Evolutionary conservation across 2,797 vertebrate genomes (phyloP).

Genomic region (Hydrocynus forskahlii): DNA sequence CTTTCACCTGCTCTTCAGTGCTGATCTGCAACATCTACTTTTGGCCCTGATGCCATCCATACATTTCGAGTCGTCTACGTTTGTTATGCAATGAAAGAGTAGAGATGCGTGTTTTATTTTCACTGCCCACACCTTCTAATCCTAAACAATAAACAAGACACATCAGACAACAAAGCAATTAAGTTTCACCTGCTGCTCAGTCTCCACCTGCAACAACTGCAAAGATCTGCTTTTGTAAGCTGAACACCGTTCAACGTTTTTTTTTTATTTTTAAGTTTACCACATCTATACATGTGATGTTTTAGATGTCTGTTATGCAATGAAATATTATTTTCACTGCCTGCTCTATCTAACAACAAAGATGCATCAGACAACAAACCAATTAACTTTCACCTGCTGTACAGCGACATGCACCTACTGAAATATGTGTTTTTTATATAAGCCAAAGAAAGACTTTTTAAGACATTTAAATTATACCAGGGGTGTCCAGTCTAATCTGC

Average conservation of each 20-base stretch:
- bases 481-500: too few species aligned
- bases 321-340: background rate
- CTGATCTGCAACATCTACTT: too few species aligned
- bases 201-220: background rate
- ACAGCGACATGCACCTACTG: too few species aligned
- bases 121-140: constrained; percentile 4
- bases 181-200: constrained; percentile 19
- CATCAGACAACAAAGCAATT: constrained; percentile 18
- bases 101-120: background rate
- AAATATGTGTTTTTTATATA: too few species aligned
- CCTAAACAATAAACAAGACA: constrained; percentile 24
- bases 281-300: too few species aligned
- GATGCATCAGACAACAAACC: constrained; percentile 13
- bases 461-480: too few species aligned
- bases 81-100: background rate
- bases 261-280: too few species aligned
- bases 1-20: constrained; percentile 24
- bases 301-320: too few species aligned
- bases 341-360: background rate
- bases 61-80: too few species aligned
- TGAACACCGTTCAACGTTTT: background rate
- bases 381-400: constrained; percentile 27
- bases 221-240: background rate
- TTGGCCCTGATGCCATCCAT: too few species aligned
- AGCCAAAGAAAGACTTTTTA: too few species aligned